Conservation (phyloP, 2,888 invertebrate genomes). For the Drosophila siamana region DNA sequence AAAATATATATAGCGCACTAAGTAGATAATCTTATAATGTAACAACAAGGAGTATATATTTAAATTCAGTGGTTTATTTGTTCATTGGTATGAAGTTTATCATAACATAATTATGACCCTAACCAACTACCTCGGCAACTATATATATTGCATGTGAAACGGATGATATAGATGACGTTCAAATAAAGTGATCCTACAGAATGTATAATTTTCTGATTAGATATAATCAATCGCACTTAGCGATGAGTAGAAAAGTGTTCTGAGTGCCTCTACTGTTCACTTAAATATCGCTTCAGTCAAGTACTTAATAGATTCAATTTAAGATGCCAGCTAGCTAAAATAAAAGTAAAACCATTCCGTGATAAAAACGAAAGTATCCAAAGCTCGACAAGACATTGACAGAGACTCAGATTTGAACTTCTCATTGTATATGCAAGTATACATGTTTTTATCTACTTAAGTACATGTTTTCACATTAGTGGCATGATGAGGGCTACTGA, state of each 20-base stretch:
- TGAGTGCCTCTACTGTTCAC: slow-evolving; percentile 41
- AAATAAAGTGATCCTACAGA: not conserved
- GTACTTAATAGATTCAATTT: slow-evolving; percentile 75
- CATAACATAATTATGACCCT: too few relatives aligned
- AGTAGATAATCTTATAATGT: too few relatives aligned
- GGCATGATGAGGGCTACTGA: not conserved
- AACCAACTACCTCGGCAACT: too few relatives aligned
- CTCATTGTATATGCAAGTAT: not conserved
- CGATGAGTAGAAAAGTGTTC: slow-evolving; percentile 13
- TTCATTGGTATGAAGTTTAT: too few relatives aligned
- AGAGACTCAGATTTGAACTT: slow-evolving; percentile 23
- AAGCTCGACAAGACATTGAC: slow-evolving; percentile 38
- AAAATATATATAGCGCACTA: too few relatives aligned
- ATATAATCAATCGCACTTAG: slow-evolving; percentile 4
- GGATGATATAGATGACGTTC: not conserved
- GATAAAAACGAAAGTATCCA: slow-evolving; percentile 65
- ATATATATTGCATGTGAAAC: not conserved
- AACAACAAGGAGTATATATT: too few relatives aligned
- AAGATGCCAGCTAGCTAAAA: slow-evolving; percentile 39
- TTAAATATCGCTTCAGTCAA: slow-evolving; percentile 59
- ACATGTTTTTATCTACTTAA: not conserved
- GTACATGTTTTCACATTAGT: not conserved
- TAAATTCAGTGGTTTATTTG: too few relatives aligned
- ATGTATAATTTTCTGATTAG: not conserved
- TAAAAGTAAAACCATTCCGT: slow-evolving; percentile 43